Percentiles rank a stretch among this genome's conserved stretches.
These are phyloP conservation scores for Papilio protenor DNA, from an alignment of 2,888 invertebrate genomes.

Conservation along the genomic window DNA sequence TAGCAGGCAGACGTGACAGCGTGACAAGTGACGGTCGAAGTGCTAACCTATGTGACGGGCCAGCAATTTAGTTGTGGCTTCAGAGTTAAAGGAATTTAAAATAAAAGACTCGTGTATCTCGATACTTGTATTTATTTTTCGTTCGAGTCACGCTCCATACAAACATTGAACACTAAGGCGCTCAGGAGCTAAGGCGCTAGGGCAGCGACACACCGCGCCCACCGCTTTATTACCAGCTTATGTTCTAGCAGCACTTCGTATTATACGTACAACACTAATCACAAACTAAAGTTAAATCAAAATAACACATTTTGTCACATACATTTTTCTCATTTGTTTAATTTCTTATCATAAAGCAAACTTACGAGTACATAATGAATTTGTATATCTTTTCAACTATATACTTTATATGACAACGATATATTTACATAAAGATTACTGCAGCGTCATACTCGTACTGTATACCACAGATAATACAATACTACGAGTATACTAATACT, in stretches of 20 bases:
- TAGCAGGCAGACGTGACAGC: background rate
- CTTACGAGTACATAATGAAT: conserved; percentile 8
- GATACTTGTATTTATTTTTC: conserved; percentile 36
- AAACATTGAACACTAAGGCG: conserved; percentile 3
- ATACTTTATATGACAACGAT: conserved; percentile 1
- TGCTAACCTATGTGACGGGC: background rate
- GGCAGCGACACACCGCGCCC: background rate
- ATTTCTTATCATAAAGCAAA: background rate
- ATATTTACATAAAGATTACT: conserved; percentile 2
- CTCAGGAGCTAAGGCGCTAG: background rate
- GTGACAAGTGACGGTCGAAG: background rate
- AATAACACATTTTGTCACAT: conserved; percentile 6
- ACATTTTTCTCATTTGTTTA: background rate
- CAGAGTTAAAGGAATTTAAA: background rate
- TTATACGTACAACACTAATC: conserved; percentile 2
- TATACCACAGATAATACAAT: background rate
- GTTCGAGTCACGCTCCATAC: background rate
- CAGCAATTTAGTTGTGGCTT: background rate
- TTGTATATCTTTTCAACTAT: conserved; percentile 7
- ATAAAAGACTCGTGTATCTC: conserved; percentile 8
- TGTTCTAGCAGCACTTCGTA: background rate
- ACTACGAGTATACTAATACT: background rate
- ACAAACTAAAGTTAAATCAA: conserved; percentile 6
- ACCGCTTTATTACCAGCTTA: background rate
- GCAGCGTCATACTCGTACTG: background rate